Conservation (phyloP, 2,888 invertebrate genomes). For the Palloptera scutellata region DNA sequence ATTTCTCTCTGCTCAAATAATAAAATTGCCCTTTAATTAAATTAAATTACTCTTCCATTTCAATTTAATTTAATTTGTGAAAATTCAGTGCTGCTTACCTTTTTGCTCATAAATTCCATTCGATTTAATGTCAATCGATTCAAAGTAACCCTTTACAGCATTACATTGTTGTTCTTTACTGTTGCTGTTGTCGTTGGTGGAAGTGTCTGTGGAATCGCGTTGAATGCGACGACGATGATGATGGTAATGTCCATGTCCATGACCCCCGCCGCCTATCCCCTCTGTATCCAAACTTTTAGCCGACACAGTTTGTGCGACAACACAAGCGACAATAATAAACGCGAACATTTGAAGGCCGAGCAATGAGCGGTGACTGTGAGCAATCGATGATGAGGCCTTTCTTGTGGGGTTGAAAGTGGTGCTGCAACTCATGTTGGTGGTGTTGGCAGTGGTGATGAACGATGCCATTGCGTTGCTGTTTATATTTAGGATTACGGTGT, state of each 20-base stretch:
- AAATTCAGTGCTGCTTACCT: constrained; percentile 47
- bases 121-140: constrained; percentile 59
- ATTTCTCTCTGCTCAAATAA: too few relatives aligned
- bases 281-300: constrained; percentile 42
- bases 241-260: constrained; percentile 38
- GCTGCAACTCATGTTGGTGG: constrained; percentile 21
- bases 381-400: background rate
- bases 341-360: constrained; percentile 21
- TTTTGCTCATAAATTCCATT: constrained; percentile 57
- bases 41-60: too few relatives aligned
- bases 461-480: background rate
- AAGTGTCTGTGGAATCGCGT: constrained; percentile 46
- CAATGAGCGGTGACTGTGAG: constrained; percentile 1
- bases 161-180: constrained; percentile 55
- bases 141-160: constrained; percentile 56
- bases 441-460: constrained; percentile 5
- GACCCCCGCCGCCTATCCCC: constrained; percentile 19
- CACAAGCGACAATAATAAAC: constrained; percentile 25
- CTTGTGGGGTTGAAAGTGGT: constrained; percentile 14
- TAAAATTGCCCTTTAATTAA: too few relatives aligned
- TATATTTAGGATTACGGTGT: constrained; percentile 12
- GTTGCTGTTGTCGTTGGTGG: constrained; percentile 19
- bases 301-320: constrained; percentile 33
- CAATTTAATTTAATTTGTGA: too few relatives aligned
- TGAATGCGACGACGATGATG: constrained; percentile 52